Conservation (phyloP, 1,140 invertebrate genomes). For the Euwallacea similis region DNA sequence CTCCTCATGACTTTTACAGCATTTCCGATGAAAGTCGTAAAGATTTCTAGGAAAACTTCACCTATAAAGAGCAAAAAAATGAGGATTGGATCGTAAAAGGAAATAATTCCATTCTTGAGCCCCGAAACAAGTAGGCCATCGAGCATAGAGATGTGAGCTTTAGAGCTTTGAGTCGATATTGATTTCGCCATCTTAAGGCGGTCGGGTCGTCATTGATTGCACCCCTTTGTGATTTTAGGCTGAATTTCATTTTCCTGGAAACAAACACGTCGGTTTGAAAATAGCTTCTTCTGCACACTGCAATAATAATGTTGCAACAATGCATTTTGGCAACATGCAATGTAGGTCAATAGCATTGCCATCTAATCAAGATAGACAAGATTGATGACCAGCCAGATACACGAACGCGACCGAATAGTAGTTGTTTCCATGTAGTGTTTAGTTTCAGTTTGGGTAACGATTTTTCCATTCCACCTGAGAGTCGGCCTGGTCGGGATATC, state of each 20-base stretch:
- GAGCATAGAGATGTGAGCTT: conserved; percentile 8
- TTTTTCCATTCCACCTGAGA: conserved; percentile 33
- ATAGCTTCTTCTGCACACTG: too few species aligned
- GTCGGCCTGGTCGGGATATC: conserved; percentile 19
- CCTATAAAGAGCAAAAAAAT: too few species aligned
- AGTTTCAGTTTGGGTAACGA: conserved; percentile 26
- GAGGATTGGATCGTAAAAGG: too few species aligned
- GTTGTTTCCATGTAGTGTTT: conserved; percentile 16
- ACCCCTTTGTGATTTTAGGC: conserved; percentile 19
- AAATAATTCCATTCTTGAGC: too few species aligned
- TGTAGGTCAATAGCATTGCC: too few species aligned
- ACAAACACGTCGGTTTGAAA: background rate
- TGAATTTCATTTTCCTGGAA: background rate
- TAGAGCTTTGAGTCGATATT: conserved; percentile 23
- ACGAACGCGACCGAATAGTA: background rate
- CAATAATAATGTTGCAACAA: background rate
- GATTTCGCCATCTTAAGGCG: conserved; percentile 30
- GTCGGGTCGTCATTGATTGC: conserved; percentile 27
- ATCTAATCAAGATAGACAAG: too few species aligned
- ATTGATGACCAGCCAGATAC: too few species aligned
- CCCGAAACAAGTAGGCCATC: conserved; percentile 23
- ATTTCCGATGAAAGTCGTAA: too few species aligned
- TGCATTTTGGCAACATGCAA: background rate
- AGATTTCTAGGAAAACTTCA: too few species aligned
- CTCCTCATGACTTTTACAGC: too few species aligned